phyloP scores from a whole-genome alignment of 2,888 invertebrate species.

The Phortica magna region DNA sequence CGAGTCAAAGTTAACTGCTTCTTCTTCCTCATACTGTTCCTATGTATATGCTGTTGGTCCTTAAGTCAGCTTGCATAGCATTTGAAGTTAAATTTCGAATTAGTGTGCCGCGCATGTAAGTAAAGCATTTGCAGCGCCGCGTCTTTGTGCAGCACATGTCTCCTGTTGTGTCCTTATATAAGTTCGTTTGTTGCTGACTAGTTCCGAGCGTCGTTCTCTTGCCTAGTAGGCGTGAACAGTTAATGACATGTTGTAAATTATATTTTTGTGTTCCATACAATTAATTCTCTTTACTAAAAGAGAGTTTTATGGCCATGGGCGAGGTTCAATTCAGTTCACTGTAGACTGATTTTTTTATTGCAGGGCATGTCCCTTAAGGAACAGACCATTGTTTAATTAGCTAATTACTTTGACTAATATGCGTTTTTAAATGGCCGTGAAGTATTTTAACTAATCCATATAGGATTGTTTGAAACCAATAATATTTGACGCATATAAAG shows the following conservation, averaged over 20 bases:
- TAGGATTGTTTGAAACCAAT: too few species aligned
- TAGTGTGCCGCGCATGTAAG: conserved; percentile 44
- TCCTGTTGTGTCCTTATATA: conserved; percentile 49
- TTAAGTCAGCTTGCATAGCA: too few species aligned
- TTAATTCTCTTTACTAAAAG: conserved; percentile 43
- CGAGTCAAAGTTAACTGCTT: neutral
- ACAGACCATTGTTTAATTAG: too few species aligned
- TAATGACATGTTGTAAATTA: conserved; percentile 72
- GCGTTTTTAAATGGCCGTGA: too few species aligned
- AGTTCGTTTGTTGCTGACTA: conserved; percentile 20
- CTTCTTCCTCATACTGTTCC: neutral
- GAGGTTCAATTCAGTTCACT: neutral
- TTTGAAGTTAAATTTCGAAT: conserved; percentile 60
- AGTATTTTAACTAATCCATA: too few species aligned
- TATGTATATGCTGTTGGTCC: neutral
- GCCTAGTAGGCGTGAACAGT: conserved; percentile 63
- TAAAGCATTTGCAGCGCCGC: conserved; percentile 38
- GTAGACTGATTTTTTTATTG: too few species aligned
- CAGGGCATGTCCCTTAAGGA: too few species aligned
- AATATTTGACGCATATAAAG: too few species aligned
- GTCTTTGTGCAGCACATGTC: conserved; percentile 44
- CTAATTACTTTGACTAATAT: too few species aligned
- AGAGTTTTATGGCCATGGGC: neutral
- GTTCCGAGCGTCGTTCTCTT: conserved; percentile 40
- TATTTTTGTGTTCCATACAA: conserved; percentile 53